Base-by-base conservation (phyloP, 2,113 vertebrate genomes). In the Eubucco bourcierii region DNA sequence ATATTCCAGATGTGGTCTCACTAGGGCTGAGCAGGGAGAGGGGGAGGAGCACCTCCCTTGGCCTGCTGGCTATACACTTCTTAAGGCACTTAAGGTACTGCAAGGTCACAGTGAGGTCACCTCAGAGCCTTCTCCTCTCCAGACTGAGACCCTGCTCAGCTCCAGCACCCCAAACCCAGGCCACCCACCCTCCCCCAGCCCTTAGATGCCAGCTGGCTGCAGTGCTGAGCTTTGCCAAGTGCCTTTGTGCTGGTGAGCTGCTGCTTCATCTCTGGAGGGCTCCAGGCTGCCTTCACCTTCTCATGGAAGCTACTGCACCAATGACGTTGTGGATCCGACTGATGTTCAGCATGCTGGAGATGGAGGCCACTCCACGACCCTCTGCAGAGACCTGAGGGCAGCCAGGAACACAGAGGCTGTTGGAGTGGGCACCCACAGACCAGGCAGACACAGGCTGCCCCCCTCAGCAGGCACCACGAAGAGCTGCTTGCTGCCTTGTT, bases 291-390 rank as follows among this genome's bases (percentile, higher is more conserved):
- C 75, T 24, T 96, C 96, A 98, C 99, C 98, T 98, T 94, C 98
- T 98, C 99, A 99, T 99, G 58, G 47, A 80, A 19, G 97, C 97
- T 33, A 96, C 98, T 63, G 98, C 97, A 90, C 15, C 23, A 19
- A 98, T 79, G 27, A 97, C 95, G 14, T 99, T 99, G 97, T 99
- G 98, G 75, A 99, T 98, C 78, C 98, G 97, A 50, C 98, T 98
- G 74, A 99, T 97, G 18, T 98, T 98, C 75, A 99, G 92, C 98
- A 99, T 98, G 96, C 88, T 97, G 73, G 98, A 97, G 52, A 99
- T 98, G 72, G 97, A 97, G 19, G 98, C 98, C 93, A 99, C 98
- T 4, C 99, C 98, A 39, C 97, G 97, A 8, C 98, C 98, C 89
- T 98, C 97, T 18, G 97, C 94, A 63, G 98, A 98, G 53, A 99